phyloP scores from a whole-genome alignment of 2,888 invertebrate species.

The Chaetogeoica ovagalla region DNA sequence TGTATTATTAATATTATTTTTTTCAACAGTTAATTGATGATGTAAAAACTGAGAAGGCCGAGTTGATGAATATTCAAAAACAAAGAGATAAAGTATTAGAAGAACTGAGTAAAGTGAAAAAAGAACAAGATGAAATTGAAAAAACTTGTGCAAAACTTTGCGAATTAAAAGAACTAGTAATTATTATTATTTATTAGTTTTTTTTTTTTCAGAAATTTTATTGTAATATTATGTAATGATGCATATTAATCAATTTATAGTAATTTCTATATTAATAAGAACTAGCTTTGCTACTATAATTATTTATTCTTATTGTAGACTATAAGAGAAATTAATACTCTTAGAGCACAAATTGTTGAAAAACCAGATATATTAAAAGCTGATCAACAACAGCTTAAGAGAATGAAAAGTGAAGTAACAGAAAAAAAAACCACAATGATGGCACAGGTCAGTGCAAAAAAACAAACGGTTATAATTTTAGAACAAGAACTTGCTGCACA shows the following conservation, averaged over 20 bases:
- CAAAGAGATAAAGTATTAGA: constrained; percentile 11
- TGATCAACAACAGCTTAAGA: constrained; percentile 27
- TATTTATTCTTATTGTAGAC: constrained; percentile 10
- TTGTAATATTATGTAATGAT: neutral
- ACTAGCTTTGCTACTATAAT: neutral
- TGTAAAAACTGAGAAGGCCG: neutral
- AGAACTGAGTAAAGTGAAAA: constrained; percentile 35
- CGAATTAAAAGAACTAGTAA: constrained; percentile 42
- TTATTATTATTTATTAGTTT: neutral
- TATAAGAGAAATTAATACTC: constrained; percentile 29
- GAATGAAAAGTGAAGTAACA: constrained; percentile 26
- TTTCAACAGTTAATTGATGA: constrained; percentile 26
- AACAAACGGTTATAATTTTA: constrained; percentile 40
- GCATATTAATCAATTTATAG: neutral
- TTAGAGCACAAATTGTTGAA: constrained; percentile 42
- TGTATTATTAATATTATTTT: neutral
- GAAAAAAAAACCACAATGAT: constrained; percentile 43
- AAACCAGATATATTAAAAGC: constrained; percentile 48
- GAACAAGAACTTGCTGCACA: constrained; percentile 40
- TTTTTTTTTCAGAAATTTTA: neutral
- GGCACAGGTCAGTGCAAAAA: constrained; percentile 32
- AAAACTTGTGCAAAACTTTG: constrained; percentile 22
- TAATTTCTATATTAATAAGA: neutral
- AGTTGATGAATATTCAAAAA: constrained; percentile 23
- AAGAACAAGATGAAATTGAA: constrained; percentile 32